Evolutionary conservation across 1,140 invertebrate genomes (phyloP), one percentile per base, ranked within the genome.

Genomic region (Hypothenemus hampei): DNA sequence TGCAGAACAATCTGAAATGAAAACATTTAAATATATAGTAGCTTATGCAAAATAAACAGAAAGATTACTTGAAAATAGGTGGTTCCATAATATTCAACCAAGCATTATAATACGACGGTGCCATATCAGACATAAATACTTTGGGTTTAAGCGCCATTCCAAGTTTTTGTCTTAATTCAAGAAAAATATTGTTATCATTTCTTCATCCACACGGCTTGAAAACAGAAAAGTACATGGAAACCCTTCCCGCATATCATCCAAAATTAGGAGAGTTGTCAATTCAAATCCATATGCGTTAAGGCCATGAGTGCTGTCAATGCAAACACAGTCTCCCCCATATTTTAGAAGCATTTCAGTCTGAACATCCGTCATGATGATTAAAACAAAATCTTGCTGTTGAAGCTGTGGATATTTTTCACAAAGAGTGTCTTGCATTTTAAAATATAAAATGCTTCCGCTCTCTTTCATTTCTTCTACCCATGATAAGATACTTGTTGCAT

Each of bases 91-190:
- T 4, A 10, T 15, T 18, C 16, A 43, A 20, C 60, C 57, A 62
- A 13, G 52, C 46, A 40, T 62, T 59, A 36, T 37, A 62, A 35
- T 13, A 52, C 4, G 20, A 15, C 1, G 59, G 35, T 0, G 46
- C 41, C 44, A 57, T 56, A 21, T 59, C 60, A 4, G 57, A 52
- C 52, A 59, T 62, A 31, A 62, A 62, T 10, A 53, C 46, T 39
- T 50, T 18, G 4, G 43, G 48, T 19, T 4, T 43, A 10, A 54
- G 13, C 20, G 18, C 11, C 2, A 13, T 29, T 49, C 57, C 52
- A 23, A 55, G 13, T 2, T 45, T 6, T 36, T 58, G 18, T 19
- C 35, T 55, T 29, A 55, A 7, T 15, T 10, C 3, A 1, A 54
- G 46, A 61, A 61, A 26, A 58, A 24, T 6, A 15, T 20, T 11